Percentiles rank a stretch among this genome's conserved stretches.
Conservation (phyloP, 1,140 invertebrate species). For the Pseudomyrmex flavicornis region DNA sequence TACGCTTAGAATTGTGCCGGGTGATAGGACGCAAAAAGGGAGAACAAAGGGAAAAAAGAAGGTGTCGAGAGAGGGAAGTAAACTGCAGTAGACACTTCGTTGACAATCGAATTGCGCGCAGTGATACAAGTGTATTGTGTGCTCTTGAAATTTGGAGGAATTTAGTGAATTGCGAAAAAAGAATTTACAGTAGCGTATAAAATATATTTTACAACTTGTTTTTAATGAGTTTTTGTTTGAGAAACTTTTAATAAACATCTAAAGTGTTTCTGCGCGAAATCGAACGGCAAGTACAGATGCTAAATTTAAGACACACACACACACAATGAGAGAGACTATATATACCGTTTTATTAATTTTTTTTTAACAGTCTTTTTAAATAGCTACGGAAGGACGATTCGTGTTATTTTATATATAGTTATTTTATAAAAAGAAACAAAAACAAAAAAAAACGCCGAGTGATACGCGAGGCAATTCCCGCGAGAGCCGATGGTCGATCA, state of each 20-base stretch:
- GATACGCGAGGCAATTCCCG: neutral
- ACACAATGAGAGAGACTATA: too few relatives aligned
- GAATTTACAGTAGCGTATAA: too few relatives aligned
- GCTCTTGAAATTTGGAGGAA: constrained; percentile 56
- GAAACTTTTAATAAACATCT: neutral
- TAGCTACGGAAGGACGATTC: neutral
- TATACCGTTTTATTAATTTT: too few relatives aligned
- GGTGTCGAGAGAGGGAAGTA: constrained; percentile 19
- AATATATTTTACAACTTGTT: too few relatives aligned
- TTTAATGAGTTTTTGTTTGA: neutral
- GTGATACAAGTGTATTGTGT: constrained; percentile 73
- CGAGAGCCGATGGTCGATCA: constrained; percentile 23
- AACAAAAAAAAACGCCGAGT: too few relatives aligned
- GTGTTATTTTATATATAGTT: neutral
- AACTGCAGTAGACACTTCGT: constrained; percentile 42
- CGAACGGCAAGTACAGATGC: too few relatives aligned
- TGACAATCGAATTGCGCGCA: constrained; percentile 72
- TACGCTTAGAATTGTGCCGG: constrained; percentile 41
- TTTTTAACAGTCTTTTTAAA: neutral
- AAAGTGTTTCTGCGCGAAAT: neutral
- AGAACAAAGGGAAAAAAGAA: constrained; percentile 44
- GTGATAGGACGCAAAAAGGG: constrained; percentile 41
- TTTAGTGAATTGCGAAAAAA: too few relatives aligned
- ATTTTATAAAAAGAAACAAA: neutral
- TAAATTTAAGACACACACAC: too few relatives aligned